Base-by-base conservation (phyloP, 1,140 invertebrate species). In the Calliphora vicina region DNA sequence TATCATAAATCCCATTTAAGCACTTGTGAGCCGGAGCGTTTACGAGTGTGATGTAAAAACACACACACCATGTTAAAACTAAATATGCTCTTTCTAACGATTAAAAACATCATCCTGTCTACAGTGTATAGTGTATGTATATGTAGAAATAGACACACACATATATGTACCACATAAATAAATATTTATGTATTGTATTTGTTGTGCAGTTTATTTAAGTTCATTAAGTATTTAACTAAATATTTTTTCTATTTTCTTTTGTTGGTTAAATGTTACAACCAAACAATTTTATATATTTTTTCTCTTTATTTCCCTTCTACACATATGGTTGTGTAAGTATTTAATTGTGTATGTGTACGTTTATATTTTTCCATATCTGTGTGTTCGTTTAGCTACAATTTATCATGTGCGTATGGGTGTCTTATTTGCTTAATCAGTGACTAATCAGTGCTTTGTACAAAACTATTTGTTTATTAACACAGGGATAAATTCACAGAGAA, bases 371-470 rank as follows among this genome's bases (percentile, higher is more conserved):
- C n/a, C n/a, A n/a, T n/a, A n/a, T 23, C 6, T 67, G 1, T 23
- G 50, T 13, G 15, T n/a, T 67, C 20, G 12, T 67, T 67, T 23
- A 23, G 61, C n/a, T 67, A 67, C 61, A 67, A 67, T 67, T 25
- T 67, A 67, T 67, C 61, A 67, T 25, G 61, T 23, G 0, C 9
- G 61, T 67, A 67, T 23, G n/a, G n/a, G 50, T 57, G 15, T 17
- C 15, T 57, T 67, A 67, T 67, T 67, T 67, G 61, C 25, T 67
- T 67, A 67, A 67, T 67, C 61, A 67, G 61, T 67, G 61, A 67
- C 61, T 67, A 67, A 67, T 67, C 61, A 67, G 61, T 67, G 61
- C 61, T 67, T 67, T 67, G 9, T 67, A 23, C 9, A 67, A 35
- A 23, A 67, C 61, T 67, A 25, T 67, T 67, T 67, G 12, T 67